Evolutionary conservation across 2,113 vertebrate species (phyloP), one percentile per base, ranked within the genome.

Genomic region (Epinephelus fuscoguttatus): DNA sequence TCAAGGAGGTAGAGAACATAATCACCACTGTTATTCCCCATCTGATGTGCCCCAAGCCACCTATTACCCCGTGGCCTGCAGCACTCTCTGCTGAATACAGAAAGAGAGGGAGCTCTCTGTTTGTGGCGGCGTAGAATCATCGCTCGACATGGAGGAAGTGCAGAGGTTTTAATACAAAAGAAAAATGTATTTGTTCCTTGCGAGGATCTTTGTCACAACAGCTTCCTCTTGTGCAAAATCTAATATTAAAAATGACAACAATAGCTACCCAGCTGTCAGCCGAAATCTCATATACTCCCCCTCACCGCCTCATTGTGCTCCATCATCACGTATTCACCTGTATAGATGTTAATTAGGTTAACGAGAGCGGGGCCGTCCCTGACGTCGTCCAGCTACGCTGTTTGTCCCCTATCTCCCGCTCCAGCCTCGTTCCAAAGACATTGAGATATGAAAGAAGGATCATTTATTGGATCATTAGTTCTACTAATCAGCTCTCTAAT

Each of bases 21-120:
- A 95, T 95, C 92, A 93, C 91, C 85, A 81, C 91, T 92, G 92
- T 93, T 94, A 95, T 90, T 92, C 85, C 89, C 82, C 90, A 82
- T 93, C 87, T 93, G 80, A 87, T 91, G 92, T 86, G 84, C 90
- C 84, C 85, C 80, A 23, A 88, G 87, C 85, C 87, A 81, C 87
- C 91, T 89, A 94, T 95, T 95, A 95, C 89, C 89, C 75, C 42
- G 55, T 76, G 85, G 81, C 91, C 93, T 72, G 59, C 82, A 80
- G 87, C 80, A 60, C 78, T 79, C 76, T 70, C 78, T n/a, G 67
- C 78, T 75, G 81, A 87, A 91, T 84, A 89, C 73, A 78, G 61
- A 85, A 53, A 57, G 47, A 57, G 47, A 40, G 57, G 14, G 56
- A 69, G 53, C 49, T 60, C 53, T 52, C 56, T 45, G 42, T 37